phyloP scores from a whole-genome alignment of 1,140 invertebrate species.

The Cydia fagiglandana region DNA sequence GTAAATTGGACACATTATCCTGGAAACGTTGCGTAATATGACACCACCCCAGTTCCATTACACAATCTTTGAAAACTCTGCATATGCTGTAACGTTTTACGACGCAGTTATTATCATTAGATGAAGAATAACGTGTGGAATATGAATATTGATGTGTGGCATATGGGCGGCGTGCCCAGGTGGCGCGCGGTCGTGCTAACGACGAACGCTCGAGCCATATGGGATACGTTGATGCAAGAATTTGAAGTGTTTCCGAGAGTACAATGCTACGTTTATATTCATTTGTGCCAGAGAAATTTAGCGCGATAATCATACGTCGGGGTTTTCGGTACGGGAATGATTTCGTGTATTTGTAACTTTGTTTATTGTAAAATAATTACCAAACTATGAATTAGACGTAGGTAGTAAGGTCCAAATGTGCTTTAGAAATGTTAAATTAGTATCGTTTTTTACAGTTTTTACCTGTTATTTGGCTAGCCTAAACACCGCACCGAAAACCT shows the following conservation, averaged over 20 bases:
- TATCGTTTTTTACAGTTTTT: no score
- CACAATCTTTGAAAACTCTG: background rate
- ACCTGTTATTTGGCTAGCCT: no score
- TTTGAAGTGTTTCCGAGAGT: background rate
- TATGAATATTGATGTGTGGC: slow-evolving; percentile 14
- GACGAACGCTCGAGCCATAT: background rate
- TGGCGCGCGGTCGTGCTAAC: slow-evolving; percentile 2
- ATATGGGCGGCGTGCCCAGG: slow-evolving; percentile 8
- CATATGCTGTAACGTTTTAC: background rate
- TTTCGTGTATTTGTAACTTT: no score
- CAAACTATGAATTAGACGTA: no score
- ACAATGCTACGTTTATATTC: background rate
- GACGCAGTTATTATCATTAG: background rate
- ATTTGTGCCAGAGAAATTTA: background rate
- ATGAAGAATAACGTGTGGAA: background rate
- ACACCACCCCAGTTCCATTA: background rate
- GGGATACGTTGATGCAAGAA: background rate
- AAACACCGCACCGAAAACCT: no score
- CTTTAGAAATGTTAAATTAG: no score
- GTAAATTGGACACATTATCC: no score
- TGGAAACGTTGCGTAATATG: no score
- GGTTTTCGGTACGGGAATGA: no score
- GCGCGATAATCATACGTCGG: no score
- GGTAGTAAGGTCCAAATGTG: no score
- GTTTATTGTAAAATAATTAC: no score